These are phyloP conservation scores for Tangara arthus DNA, from an alignment of 2,797 vertebrate species.

Conservation along the genomic window DNA sequence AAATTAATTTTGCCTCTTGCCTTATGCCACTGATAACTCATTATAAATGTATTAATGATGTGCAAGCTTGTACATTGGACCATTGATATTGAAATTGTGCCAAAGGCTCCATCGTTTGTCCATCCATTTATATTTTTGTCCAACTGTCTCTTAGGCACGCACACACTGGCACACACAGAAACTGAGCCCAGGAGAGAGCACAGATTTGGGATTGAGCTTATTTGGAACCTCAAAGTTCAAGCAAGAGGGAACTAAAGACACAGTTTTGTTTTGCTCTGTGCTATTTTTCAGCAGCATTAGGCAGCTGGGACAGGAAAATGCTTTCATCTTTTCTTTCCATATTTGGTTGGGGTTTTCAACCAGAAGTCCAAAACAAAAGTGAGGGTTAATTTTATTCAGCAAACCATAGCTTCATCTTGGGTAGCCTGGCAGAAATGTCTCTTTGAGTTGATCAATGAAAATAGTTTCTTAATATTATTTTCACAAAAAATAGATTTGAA, in stretches of 20 bases:
- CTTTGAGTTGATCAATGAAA: neutral
- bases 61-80: neutral
- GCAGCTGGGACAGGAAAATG: neutral
- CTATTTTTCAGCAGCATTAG: neutral
- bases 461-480: neutral
- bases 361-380: neutral
- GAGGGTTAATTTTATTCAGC: neutral
- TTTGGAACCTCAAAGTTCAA: neutral
- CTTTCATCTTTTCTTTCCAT: neutral
- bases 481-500: neutral
- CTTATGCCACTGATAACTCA: neutral
- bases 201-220: neutral
- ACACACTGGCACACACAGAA: neutral
- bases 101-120: neutral
- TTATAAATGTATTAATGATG: neutral
- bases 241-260: neutral
- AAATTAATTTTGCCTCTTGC: neutral
- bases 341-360: conserved; percentile 17
- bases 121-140: neutral
- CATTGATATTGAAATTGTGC: neutral
- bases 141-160: neutral
- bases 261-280: neutral
- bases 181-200: neutral
- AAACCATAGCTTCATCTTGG: neutral
- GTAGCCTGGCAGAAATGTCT: neutral